Evolutionary conservation across 2,888 invertebrate genomes (phyloP), one percentile per base, ranked within the genome.

Genomic region (Limnephilus marmoratus): DNA sequence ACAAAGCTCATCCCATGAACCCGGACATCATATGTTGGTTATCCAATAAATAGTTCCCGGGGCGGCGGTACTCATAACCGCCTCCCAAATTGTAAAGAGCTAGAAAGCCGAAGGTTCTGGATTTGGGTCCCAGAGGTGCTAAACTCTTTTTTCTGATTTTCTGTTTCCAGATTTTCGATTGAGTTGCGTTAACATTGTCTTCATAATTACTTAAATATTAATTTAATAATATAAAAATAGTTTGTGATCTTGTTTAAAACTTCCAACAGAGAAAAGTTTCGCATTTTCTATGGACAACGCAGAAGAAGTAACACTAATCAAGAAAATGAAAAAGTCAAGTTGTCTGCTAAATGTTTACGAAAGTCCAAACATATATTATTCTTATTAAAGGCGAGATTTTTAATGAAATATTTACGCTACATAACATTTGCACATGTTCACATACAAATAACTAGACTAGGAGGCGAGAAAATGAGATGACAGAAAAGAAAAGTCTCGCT

Each of bases 401-500:
- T 68, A 68, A 68, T 68, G 9, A 68, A 68, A 68, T 68, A 24
- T 68, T 68, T 68, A 68, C 68, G 68, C 24, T 68, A 68, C 68
- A 68, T 68, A 24, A 68, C n/a, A 68, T 68, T 68, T 68, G 68
- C 68, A 68, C 68, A 83, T 83, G 83, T 83, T 37, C 37, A 37
- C 37, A 18, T 3, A 34, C 34, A 41, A 83, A 91, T 86, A 34
- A 89, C 80, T 37, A 24, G 18, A 86, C 15, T 49, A 53, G 1
- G n/a, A 45, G 53, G 88, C 88, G 80, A 7, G 88, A 34, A 80
- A 86, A 89, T 80, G 41, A 89, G 37, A 53, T n/a, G 86, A 24
- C 24, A 89, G 88, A 89, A 80, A 45, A 89, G 80, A 37, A 90
- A 82, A 29, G 81, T 53, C 82, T 31, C 13, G 82, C 68, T 85